Conservation (phyloP, 2,797 vertebrate genomes). For the Scomberomorus guttatus region DNA sequence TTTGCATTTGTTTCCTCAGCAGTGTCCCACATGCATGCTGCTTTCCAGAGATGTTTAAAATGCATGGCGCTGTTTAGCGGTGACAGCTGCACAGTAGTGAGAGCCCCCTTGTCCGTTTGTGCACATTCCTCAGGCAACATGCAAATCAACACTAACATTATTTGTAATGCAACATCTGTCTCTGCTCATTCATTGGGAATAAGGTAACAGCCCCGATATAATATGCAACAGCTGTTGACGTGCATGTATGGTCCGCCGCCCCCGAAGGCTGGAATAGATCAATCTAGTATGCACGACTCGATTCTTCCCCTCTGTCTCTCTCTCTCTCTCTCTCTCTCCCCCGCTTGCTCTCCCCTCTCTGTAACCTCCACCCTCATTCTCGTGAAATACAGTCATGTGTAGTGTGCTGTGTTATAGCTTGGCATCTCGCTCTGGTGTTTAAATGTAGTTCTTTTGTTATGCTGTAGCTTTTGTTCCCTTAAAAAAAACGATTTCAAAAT, state of each 20-base stretch:
- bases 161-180: constrained; percentile 83
- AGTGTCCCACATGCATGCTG: constrained; percentile 20
- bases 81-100: constrained; percentile 82
- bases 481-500: neutral
- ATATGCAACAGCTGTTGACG: constrained; percentile 83
- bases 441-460: constrained; percentile 21
- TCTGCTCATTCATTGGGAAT: constrained; percentile 81
- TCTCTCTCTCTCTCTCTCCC: constrained; percentile 5
- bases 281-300: constrained; percentile 75
- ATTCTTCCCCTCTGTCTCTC: constrained; percentile 61
- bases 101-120: constrained; percentile 64
- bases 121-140: constrained; percentile 79
- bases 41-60: constrained; percentile 49
- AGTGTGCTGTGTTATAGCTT: constrained; percentile 47
- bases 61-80: constrained; percentile 50
- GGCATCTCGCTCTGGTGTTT: constrained; percentile 51
- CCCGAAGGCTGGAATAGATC: constrained; percentile 81
- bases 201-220: constrained; percentile 83
- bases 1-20: constrained; percentile 26
- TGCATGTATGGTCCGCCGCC: constrained; percentile 78
- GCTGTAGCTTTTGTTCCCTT: constrained; percentile 5
- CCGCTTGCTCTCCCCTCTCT: constrained; percentile 44
- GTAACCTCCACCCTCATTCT: constrained; percentile 73
- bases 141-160: constrained; percentile 80
- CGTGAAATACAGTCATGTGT: constrained; percentile 65